Base-by-base conservation (phyloP, 2,113 vertebrate species). In the Pelobates fuscus region DNA sequence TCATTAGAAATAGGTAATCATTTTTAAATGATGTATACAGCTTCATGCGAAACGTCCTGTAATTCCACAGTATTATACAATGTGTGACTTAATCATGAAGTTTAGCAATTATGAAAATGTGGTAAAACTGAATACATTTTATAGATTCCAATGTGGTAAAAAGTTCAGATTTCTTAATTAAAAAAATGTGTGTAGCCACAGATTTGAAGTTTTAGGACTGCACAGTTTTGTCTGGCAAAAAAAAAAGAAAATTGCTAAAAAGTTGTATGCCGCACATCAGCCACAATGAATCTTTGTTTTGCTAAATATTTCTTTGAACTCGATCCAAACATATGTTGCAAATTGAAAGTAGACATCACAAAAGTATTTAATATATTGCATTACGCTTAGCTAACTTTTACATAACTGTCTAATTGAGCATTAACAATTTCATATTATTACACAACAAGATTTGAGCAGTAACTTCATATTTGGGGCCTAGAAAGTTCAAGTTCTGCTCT, bases 401-500 rank as follows among this genome's bases (percentile, higher is more conserved):
- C 70, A 80, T 70, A 84, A 84, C 77, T 80, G 70, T 70, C 78
- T 84, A 88, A 88, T 83, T 86, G 83, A 83, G 79, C 84, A 86
- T 86, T 83, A 85, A 81, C 75, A 81, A 82, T 81, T 78, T 86
- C 84, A 87, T 84, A 86, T 80, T 17, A 67, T 66, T 78, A 70
- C 74, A 80, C 80, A 81, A 78, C 74, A 84, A 83, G 78, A 84
- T 71, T 64, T 58, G 26, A 82, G 83, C 44, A 81, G 26, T 26
- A 82, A 83, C 81, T 82, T 81, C 78, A 77, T 78, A 85, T 76
- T 81, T 70, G 79, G 78, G 70, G 60, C 70, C 68, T 76, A 79
- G 82, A 84, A 43, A 61, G 74, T 81, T 87, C 78, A 83, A 79
- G 80, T 85, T 86, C 85, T 87, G 79, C 84, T 84, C 87, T 81